Base-by-base conservation (phyloP, 2,888 invertebrate species). In the Chouioia cunea region DNA sequence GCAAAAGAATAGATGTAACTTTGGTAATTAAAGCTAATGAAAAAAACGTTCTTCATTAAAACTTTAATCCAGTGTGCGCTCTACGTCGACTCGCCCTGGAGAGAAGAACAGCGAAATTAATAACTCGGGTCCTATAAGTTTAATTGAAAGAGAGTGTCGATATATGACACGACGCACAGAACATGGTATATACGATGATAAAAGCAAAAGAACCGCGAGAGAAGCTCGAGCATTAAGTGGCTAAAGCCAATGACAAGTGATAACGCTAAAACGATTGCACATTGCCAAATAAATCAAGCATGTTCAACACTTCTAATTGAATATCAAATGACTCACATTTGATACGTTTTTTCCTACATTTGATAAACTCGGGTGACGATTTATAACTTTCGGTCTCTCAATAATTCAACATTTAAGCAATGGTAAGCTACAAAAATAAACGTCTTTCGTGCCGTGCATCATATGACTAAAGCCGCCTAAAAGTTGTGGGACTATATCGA, bases 381-480 rank as follows among this genome's bases (percentile, higher is more conserved):
- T 63, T 67, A 67, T 63, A 66, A 63, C 52, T 22, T 62, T 53
- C 4, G 6, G 6, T 36, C 36, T 1, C 36, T 10, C 12, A 6
- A 27, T 6, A 27, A 6, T 36, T 36, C 36, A 12, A 10, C 36
- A 12, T 10, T 36, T 36, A 6, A 16, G 50, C 16, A 16, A 48
- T 15, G 18, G 36, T 54, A 43, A 54, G 47, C n/a, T n/a, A 48
- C 3, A 47, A 43, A 8, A 48, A 36, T 20, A 20, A 52, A 62
- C 62, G 62, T 15, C 20, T 23, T 23, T 14, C 53, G 52, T 46
- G 64, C 46, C 68, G 50, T 68, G 50, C 50, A 60, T 72, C 71
- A 68, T 67, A 71, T 67, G 54, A 59, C 57, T 53, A 58, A 71
- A 57, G 20, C 52, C 59, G 56, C 65, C 54, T 64, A 72, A 59